Conservation (phyloP, 2,113 vertebrate species). For the Clarias gariepinus region DNA sequence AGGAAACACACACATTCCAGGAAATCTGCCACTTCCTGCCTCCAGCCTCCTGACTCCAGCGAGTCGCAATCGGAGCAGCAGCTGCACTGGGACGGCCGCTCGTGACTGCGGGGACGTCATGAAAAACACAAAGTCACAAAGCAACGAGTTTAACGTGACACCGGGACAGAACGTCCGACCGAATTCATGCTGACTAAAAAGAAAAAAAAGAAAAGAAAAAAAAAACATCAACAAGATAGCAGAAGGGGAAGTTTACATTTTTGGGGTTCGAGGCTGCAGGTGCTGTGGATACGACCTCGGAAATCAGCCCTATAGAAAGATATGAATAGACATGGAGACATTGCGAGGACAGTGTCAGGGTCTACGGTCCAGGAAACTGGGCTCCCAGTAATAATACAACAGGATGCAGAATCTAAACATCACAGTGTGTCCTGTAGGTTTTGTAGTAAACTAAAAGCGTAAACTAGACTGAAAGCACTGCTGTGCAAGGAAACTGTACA, state of each 20-base stretch:
- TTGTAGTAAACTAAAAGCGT: too few species aligned
- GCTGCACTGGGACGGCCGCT: background rate
- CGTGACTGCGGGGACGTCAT: slow-evolving; percentile 49
- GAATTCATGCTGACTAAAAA: background rate
- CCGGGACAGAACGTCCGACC: background rate
- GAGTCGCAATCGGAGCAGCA: slow-evolving; percentile 20
- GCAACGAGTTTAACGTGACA: background rate
- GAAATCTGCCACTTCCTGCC: slow-evolving; percentile 82
- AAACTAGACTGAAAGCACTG: too few species aligned
- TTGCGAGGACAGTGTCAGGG: background rate
- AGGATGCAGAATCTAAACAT: background rate
- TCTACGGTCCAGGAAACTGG: too few species aligned
- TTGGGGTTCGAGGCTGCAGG: background rate
- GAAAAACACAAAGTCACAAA: background rate
- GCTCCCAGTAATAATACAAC: background rate
- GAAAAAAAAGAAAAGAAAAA: too few species aligned
- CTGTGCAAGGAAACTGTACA: too few species aligned
- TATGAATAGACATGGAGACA: background rate
- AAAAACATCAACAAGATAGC: background rate
- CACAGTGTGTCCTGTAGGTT: too few species aligned
- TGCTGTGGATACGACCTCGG: background rate
- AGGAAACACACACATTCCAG: slow-evolving; percentile 78
- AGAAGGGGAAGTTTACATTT: background rate
- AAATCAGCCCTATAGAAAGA: background rate
- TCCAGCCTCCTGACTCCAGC: slow-evolving; percentile 65